Conservation (phyloP, 2,113 vertebrate species). For the Halcyon malimbica region DNA sequence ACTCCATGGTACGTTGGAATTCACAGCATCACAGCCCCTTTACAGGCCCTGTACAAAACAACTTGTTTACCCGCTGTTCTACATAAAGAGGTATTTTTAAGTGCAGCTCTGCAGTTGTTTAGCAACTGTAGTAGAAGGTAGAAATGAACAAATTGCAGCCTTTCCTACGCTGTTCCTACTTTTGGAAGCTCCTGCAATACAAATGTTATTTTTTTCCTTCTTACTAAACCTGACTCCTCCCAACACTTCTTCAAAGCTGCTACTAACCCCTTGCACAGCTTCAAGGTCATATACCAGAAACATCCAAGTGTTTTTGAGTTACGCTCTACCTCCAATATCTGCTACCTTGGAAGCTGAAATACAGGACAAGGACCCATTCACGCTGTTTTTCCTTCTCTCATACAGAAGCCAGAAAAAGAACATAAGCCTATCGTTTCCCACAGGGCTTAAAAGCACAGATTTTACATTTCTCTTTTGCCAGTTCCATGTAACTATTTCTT, state of each 20-base stretch:
- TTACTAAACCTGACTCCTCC: background rate
- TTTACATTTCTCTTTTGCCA: background rate
- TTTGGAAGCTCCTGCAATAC: background rate
- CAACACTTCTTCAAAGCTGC: background rate
- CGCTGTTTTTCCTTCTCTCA: background rate
- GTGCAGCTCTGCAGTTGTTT: slow-evolving; percentile 6
- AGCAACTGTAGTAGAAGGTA: slow-evolving; percentile 10
- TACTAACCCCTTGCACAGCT: background rate
- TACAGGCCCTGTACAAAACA: background rate
- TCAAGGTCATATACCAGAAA: background rate
- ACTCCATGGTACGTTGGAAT: background rate
- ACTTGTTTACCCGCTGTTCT: background rate
- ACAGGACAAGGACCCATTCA: background rate
- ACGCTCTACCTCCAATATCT: background rate
- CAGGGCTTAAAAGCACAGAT: background rate
- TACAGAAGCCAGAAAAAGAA: background rate
- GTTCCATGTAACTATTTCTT: background rate
- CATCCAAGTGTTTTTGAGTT: background rate
- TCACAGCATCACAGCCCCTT: background rate
- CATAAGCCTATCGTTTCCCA: background rate
- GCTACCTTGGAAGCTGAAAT: background rate
- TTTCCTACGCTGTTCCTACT: background rate
- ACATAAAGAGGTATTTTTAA: slow-evolving; percentile 10
- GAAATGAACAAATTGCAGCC: background rate
- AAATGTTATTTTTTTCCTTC: background rate